These are phyloP conservation scores for Pectinophora gossypiella DNA, from an alignment of 1,140 invertebrate species.

Conservation along the genomic window DNA sequence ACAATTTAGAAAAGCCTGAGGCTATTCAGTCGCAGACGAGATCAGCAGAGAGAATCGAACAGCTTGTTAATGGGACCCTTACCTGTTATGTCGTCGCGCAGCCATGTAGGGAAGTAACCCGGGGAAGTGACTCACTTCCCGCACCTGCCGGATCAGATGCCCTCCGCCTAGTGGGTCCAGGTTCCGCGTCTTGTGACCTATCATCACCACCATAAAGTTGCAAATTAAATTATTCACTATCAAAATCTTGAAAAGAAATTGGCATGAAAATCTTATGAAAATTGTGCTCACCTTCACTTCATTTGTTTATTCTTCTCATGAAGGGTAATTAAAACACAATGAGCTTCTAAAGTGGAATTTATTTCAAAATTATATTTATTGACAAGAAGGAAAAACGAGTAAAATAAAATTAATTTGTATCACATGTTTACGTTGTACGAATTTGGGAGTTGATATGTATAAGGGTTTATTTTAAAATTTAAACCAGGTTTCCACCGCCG, in stretches of 20 bases:
- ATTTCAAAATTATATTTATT: neutral
- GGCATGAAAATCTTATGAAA: no score
- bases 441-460: neutral
- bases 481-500: slow-evolving; percentile 18
- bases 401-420: neutral
- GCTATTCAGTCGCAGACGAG: no score
- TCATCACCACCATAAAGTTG: neutral
- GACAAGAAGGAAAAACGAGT: no score
- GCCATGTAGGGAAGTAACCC: slow-evolving; percentile 2
- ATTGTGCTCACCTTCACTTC: neutral
- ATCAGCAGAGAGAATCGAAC: no score
- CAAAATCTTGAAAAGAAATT: no score
- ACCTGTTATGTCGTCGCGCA: slow-evolving; percentile 5
- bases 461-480: neutral
- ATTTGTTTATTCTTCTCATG: neutral
- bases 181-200: slow-evolving; percentile 12
- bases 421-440: slow-evolving; percentile 2
- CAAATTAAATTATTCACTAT: no score
- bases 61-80: no score
- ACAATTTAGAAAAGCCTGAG: no score
- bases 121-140: slow-evolving; percentile 35
- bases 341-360: neutral
- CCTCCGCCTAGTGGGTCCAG: slow-evolving; percentile 5
- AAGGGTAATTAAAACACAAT: neutral
- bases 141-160: slow-evolving; percentile 38